Evolutionary conservation across 2,113 vertebrate genomes (phyloP), one percentile per base, ranked within the genome.

Genomic region (Proterorhinus semilunaris): DNA sequence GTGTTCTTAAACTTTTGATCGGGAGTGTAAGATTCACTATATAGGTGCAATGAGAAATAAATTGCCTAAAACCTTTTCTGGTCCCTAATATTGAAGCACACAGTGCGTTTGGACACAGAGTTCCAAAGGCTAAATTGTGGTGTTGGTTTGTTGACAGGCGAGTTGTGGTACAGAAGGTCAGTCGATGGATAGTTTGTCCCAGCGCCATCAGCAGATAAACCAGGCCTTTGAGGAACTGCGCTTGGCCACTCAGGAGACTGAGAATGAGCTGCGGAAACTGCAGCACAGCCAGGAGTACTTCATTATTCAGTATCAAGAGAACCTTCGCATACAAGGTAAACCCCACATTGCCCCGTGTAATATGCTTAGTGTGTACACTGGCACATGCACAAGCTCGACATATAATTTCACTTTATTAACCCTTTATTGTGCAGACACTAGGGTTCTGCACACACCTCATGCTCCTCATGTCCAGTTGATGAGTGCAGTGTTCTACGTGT

Each of bases 241-340:
- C 0, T 78, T 94, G 71, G 91, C 96, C 83, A 97, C 95, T 0
- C 95, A 97, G 86, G 96, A 97, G 78, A 96, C 96, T 0, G 96
- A 97, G 83, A 98, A 92, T 0, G 95, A 98, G 71, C 89, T 98
- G 65, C 95, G 96, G 73, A 97, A 96, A 88, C 90, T 98, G 79
- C 96, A 97, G 85, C 95, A 97, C 90, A 96, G 94, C 0, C 96
- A 98, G 74, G 96, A 98, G 75, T 98, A 96, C 55, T 98, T 98
- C 82, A 98, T 98, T 88, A 98, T 98, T 81, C 97, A 98, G 82
- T 98, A 98, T 83, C 96, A 98, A 83, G 97, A 98, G 86, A 98
- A 95, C 82, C 92, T 98, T 86, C 89, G 95, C 66, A 92, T 98
- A 62, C 92, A 92, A 80, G 89, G 91, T 94, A 65, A 65, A 63